Conservation (phyloP, 2,113 vertebrate genomes). For the Argyrosomus japonicus region DNA sequence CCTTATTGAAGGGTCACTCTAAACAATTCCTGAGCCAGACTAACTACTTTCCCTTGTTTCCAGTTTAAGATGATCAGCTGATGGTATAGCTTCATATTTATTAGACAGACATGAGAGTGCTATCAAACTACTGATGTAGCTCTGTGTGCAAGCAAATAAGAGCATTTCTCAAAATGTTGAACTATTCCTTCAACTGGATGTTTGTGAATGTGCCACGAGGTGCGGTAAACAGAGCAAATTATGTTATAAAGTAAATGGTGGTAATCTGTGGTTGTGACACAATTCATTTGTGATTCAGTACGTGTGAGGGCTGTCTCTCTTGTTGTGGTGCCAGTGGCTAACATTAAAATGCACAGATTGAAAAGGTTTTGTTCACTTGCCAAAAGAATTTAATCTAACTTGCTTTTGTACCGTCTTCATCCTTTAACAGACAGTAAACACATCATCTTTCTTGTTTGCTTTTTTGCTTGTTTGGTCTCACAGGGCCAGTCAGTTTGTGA, state of each 20-base stretch:
- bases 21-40: no score
- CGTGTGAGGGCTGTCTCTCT: neutral
- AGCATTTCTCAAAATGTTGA: neutral
- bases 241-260: neutral
- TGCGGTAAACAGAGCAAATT: neutral
- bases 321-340: neutral
- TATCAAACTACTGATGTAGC: no score
- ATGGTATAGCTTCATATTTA: no score
- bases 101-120: no score
- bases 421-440: constrained; percentile 46
- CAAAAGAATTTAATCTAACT: constrained; percentile 2
- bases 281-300: neutral
- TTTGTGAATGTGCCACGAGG: neutral
- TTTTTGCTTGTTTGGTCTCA: constrained; percentile 38
- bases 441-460: constrained; percentile 25
- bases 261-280: neutral
- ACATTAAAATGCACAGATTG: constrained; percentile 25
- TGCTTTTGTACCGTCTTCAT: constrained; percentile 21
- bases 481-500: constrained; percentile 38
- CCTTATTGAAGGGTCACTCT: no score
- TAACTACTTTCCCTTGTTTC: no score
- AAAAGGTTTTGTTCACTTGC: constrained; percentile 13
- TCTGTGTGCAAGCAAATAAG: neutral
- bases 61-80: no score
- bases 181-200: neutral